Evolutionary conservation across 2,888 invertebrate species (phyloP).

Genomic region (Pemphredon lugubris): DNA sequence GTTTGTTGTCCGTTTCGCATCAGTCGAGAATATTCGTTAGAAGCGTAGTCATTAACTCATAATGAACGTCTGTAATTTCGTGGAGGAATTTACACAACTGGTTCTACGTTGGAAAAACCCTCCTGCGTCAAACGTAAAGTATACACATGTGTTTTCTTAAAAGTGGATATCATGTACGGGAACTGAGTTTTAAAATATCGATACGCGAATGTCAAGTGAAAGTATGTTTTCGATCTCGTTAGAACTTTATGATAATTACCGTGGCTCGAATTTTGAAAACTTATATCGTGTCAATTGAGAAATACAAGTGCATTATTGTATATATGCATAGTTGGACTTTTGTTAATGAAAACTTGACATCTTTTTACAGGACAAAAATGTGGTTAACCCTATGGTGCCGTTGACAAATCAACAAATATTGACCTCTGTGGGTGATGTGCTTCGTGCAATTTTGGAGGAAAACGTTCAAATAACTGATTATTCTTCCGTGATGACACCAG

Average conservation of each 20-base stretch:
- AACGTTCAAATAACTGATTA: slow-evolving; percentile 32
- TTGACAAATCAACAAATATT: slow-evolving; percentile 43
- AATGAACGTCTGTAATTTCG: slow-evolving; percentile 49
- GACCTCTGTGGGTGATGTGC: slow-evolving; percentile 29
- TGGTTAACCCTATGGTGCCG: neutral
- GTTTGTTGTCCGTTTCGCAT: neutral
- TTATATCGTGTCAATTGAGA: no score
- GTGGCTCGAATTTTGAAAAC: neutral
- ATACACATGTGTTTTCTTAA: neutral
- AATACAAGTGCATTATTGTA: no score
- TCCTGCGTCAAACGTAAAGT: slow-evolving; percentile 32
- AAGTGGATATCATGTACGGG: no score
- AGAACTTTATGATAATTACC: no score
- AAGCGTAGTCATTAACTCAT: neutral
- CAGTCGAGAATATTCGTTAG: neutral
- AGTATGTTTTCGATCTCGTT: no score
- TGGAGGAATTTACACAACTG: slow-evolving; percentile 55
- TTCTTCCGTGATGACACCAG: slow-evolving; percentile 45
- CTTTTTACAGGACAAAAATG: neutral
- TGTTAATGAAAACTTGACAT: no score
- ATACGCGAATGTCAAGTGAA: no score
- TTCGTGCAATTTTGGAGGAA: slow-evolving; percentile 35
- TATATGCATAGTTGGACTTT: no score
- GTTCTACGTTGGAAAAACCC: slow-evolving; percentile 43
- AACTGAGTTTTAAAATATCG: no score